A percentile compares a stretch with the other conserved stretches of the same genome.
These are phyloP conservation scores for Argyrosomus japonicus DNA, from an alignment of 2,113 vertebrate genomes.

Conservation along the genomic window DNA sequence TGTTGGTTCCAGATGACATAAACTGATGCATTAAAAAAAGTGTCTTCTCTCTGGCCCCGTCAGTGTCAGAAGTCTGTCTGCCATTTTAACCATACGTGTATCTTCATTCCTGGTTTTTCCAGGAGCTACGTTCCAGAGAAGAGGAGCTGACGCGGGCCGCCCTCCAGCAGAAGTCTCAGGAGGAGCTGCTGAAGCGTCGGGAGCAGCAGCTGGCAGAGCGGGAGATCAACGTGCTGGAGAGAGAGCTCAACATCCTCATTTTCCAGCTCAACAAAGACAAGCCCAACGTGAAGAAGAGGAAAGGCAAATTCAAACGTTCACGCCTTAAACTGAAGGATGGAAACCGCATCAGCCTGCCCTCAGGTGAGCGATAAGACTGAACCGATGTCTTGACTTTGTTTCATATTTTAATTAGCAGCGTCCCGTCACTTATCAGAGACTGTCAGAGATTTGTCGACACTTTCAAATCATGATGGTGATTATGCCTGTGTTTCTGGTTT, in stretches of 20 bases:
- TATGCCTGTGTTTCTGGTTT: background rate
- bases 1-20: background rate
- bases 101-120: background rate
- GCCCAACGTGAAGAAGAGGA: conserved; percentile 95
- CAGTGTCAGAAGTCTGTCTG: background rate
- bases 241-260: conserved; percentile 96
- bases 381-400: background rate
- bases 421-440: too few relatives aligned
- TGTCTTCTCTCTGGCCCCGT: background rate
- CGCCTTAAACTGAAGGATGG: conserved; percentile 95
- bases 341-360: conserved; percentile 96
- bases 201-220: conserved; percentile 94
- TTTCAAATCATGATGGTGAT: too few relatives aligned
- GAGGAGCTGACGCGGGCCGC: conserved; percentile 94
- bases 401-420: too few relatives aligned
- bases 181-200: conserved; percentile 91
- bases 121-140: conserved; percentile 96
- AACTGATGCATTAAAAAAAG: background rate
- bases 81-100: background rate
- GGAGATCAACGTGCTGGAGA: conserved; percentile 94
- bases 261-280: conserved; percentile 97
- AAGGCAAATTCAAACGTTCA: conserved; percentile 94
- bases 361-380: conserved; percentile 81
- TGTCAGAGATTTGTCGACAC: background rate
- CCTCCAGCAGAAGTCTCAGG: conserved; percentile 96